These are phyloP conservation scores for Yoshiicerus persimilis DNA, from an alignment of 1,140 invertebrate genomes.

Conservation along the genomic window DNA sequence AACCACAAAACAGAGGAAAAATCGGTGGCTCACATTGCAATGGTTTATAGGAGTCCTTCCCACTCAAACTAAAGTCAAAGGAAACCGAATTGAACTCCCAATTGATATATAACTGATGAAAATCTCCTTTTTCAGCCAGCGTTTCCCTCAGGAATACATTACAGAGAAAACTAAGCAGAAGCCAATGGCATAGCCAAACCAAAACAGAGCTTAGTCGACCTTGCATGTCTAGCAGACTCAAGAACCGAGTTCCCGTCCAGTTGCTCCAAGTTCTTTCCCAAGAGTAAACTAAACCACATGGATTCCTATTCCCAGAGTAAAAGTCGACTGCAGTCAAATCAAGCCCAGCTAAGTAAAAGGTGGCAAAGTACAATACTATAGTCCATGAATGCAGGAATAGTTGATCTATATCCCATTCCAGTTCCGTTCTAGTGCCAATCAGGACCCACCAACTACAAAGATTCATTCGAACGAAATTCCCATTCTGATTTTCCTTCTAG, in stretches of 20 bases:
- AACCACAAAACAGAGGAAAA: neutral
- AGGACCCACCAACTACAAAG: no score
- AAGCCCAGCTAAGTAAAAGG: neutral
- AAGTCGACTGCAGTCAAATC: neutral
- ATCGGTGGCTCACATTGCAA: neutral
- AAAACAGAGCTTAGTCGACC: neutral
- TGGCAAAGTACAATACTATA: no score
- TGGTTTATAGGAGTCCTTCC: neutral
- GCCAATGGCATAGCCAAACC: neutral
- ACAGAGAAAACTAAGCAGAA: neutral
- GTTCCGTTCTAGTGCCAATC: no score
- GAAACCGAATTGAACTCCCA: neutral
- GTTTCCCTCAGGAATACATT: neutral
- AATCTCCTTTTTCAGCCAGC: neutral
- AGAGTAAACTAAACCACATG: neutral
- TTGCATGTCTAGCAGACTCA: neutral
- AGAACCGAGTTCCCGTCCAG: neutral
- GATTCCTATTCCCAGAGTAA: neutral
- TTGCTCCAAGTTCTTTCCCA: neutral
- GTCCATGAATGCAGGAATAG: no score
- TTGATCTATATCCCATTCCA: no score
- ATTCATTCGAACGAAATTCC: neutral
- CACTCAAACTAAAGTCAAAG: neutral
- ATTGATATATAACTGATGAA: conserved; percentile 5
- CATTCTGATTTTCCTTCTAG: neutral